Conservation (phyloP, 1,140 invertebrate species). For the Sinonovacula constricta region DNA sequence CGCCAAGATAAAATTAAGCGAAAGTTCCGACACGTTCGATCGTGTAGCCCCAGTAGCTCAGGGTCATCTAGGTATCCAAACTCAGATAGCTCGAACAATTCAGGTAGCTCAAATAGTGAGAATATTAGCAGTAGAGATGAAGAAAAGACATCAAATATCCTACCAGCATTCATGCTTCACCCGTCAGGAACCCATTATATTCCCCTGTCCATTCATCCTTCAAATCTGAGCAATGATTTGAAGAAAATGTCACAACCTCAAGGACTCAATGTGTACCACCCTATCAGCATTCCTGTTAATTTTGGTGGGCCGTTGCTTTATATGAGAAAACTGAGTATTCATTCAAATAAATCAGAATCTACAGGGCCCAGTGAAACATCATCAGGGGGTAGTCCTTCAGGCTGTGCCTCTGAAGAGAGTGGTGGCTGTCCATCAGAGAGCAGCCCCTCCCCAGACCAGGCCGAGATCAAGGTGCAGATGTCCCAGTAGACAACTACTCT, state of each 20-base stretch:
- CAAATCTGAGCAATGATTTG: conserved; percentile 86
- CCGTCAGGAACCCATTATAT: conserved; percentile 93
- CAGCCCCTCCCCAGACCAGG: conserved; percentile 21
- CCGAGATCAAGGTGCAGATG: neutral
- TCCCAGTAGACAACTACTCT: neutral
- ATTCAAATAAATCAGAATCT: neutral
- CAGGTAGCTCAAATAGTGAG: conserved; percentile 47
- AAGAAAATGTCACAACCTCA: conserved; percentile 75
- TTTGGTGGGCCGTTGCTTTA: conserved; percentile 66
- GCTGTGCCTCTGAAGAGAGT: neutral
- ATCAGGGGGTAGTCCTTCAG: neutral
- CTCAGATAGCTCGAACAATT: conserved; percentile 58
- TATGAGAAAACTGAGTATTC: conserved; percentile 40
- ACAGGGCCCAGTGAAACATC: neutral
- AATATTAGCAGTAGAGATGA: conserved; percentile 4
- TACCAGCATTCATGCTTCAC: conserved; percentile 89
- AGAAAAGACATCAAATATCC: conserved; percentile 54
- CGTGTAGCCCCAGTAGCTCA: conserved; percentile 56
- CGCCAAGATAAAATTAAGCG: conserved; percentile 49
- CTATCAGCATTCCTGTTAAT: conserved; percentile 82
- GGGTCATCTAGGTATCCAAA: conserved; percentile 74
- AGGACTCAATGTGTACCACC: conserved; percentile 87
- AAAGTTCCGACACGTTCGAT: conserved; percentile 36
- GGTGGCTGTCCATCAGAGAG: conserved; percentile 19
- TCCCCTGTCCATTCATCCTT: conserved; percentile 91